Percentiles rank a stretch among this genome's conserved stretches.
Evolutionary conservation across 2,113 vertebrate genomes (phyloP).

Genomic region (Platycercus adscitus): DNA sequence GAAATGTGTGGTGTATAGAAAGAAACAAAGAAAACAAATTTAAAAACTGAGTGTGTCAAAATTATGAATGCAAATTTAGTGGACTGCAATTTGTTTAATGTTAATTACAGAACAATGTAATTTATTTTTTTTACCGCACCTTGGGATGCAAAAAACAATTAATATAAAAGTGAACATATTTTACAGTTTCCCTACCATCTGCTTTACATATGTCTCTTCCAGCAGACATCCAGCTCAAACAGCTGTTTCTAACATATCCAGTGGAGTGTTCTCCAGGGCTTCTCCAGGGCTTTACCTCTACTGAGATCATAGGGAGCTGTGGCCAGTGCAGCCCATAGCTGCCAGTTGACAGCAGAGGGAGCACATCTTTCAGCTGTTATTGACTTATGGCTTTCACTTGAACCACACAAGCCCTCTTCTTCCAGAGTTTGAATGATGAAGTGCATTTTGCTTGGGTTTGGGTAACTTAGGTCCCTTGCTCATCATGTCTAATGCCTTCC

Average conservation of each 20-base stretch:
- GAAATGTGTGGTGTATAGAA: not conserved
- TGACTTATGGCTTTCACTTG: not conserved
- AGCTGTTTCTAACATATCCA: not conserved
- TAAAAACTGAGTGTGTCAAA: not conserved
- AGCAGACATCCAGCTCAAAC: not conserved
- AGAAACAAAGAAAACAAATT: not conserved
- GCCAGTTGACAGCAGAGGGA: rapidly evolving
- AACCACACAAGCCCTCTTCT: not conserved
- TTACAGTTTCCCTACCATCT: slow-evolving; percentile 6
- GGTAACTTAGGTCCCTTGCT: not conserved
- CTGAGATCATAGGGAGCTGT: not conserved
- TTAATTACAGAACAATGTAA: not conserved
- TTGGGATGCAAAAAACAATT: not conserved
- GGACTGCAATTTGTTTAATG: not conserved
- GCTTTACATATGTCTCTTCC: not conserved
- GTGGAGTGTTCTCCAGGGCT: not conserved
- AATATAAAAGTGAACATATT: not conserved
- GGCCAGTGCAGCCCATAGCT: not conserved
- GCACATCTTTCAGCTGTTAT: not conserved
- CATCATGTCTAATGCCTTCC: not conserved
- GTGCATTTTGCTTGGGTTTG: not conserved
- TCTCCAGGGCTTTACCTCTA: not conserved
- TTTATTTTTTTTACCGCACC: not conserved
- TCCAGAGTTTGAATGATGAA: not conserved
- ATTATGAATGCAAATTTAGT: not conserved